A percentile compares a stretch with the other conserved stretches of the same genome.
These are phyloP conservation scores for Atrichornis clamosus DNA, from an alignment of 2,113 vertebrate genomes.

Conservation along the genomic window DNA sequence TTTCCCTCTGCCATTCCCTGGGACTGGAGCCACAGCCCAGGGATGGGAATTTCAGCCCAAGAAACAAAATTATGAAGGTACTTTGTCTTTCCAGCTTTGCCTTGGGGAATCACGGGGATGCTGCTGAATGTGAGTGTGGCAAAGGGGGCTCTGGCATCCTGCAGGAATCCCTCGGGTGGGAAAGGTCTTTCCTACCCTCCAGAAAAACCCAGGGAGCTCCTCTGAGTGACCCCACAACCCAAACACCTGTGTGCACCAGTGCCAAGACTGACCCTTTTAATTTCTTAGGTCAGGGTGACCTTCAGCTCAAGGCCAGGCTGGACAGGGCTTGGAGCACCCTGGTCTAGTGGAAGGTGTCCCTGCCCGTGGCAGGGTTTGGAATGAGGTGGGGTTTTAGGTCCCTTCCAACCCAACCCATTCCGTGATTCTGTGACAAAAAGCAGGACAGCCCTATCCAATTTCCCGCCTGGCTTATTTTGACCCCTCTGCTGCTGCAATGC, in stretches of 20 bases:
- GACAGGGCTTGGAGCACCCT: neutral
- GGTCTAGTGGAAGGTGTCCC: neutral
- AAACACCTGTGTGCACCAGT: rapidly evolving
- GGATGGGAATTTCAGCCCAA: neutral
- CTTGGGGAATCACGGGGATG: rapidly evolving
- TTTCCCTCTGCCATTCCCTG: neutral
- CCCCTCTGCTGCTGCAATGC: neutral
- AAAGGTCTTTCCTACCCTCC: neutral
- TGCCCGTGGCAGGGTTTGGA: neutral
- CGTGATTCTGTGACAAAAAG: neutral
- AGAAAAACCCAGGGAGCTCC: neutral
- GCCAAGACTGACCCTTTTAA: rapidly evolving
- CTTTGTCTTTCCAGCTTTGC: neutral
- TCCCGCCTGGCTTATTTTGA: neutral
- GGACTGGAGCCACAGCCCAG: neutral
- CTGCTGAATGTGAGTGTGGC: neutral
- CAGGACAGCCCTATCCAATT: rapidly evolving
- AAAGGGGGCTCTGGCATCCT: neutral
- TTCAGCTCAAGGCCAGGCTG: neutral
- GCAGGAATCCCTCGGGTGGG: neutral
- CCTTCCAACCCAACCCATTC: neutral
- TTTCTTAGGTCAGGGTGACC: neutral
- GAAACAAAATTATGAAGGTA: rapidly evolving
- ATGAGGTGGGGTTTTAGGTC: neutral
- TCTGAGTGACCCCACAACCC: neutral